Base-by-base conservation (phyloP, 2,797 vertebrate genomes). In the Arvicola amphibius region DNA sequence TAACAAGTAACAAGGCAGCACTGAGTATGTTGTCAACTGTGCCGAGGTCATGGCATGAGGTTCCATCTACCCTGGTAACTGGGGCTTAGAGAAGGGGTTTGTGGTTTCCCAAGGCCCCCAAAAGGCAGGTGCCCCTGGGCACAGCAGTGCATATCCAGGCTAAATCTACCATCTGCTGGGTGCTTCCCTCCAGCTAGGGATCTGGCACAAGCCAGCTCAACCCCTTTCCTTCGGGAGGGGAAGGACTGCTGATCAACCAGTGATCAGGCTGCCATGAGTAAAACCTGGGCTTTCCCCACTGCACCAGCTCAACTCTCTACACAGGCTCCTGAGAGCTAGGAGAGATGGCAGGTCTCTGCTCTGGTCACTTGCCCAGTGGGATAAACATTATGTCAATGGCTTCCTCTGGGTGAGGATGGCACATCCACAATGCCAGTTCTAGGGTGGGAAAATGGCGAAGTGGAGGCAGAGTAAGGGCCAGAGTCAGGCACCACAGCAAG, bases 61-160 rank as follows among this genome's bases (percentile, higher is more conserved):
- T 9, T n/a, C 56, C 0, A 0, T 23, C 8, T 32, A 14, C 3
- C 25, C 32, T n/a, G 79, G 27, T 1, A 0, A 32, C 5, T 5
- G 1, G 34, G 23, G n/a, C 77, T 34, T 3, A 6, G 32, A 51
- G 48, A 32, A 51, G 79, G 17, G 53, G 56, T 9, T 9, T 21
- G 61, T 37, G 11, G 46, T 29, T 74, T 3, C 11, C 37, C 40
- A 16, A 53, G 25, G n/a, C 25, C 29, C 17, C 13, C 7, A 10
- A 37, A 46, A 27, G 76, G n/a, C 2, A 67, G 63, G n/a, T 23
- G 7, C 23, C 9, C 0, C 29, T 32, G 69, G 14, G 53, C 53
- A 46, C 40, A 48, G 71, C 37, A 61, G 67, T 87, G 29, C 56
- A 43, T 32, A 27, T 27, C 79, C 17, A 1, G 19, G 11, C 88